phyloP scores from a whole-genome alignment of 2,113 vertebrate genomes.

The Hemibagrus wyckioides region DNA sequence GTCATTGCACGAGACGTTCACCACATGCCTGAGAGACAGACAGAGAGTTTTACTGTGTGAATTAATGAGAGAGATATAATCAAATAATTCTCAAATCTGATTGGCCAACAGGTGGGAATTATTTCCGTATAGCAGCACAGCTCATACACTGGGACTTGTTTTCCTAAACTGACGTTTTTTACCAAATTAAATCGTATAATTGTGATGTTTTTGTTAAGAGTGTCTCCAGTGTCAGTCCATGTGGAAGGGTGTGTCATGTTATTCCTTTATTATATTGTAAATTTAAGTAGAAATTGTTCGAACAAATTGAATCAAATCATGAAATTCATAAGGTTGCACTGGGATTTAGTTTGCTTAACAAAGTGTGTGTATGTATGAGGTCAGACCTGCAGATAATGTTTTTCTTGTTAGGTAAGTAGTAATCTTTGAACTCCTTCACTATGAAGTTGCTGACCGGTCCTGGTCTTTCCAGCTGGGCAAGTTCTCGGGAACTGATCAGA shows the following conservation, averaged over 20 bases:
- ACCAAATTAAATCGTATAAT: neutral
- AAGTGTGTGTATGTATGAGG: neutral
- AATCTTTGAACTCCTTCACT: conserved; percentile 79
- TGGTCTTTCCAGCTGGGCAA: conserved; percentile 72
- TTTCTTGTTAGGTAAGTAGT: conserved; percentile 84
- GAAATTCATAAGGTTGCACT: neutral
- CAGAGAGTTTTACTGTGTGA: neutral
- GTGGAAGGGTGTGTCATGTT: neutral
- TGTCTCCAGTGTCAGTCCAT: neutral
- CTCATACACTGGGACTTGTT: neutral
- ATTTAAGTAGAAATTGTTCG: too few species aligned
- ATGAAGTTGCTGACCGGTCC: conserved; percentile 70
- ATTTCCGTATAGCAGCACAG: neutral
- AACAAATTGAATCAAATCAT: too few species aligned
- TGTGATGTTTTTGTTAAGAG: too few species aligned
- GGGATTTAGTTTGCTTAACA: neutral
- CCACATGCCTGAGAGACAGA: conserved; percentile 70
- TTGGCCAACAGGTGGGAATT: too few species aligned
- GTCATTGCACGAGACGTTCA: conserved; percentile 71
- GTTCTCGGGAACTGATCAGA: conserved; percentile 75
- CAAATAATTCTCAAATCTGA: too few species aligned
- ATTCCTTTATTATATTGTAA: neutral
- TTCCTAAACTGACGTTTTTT: neutral
- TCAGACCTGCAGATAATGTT: conserved; percentile 85
- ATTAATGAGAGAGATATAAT: too few species aligned